Evolutionary conservation across 1,140 invertebrate genomes (phyloP).

Genomic region (Drosophila nebulosa): DNA sequence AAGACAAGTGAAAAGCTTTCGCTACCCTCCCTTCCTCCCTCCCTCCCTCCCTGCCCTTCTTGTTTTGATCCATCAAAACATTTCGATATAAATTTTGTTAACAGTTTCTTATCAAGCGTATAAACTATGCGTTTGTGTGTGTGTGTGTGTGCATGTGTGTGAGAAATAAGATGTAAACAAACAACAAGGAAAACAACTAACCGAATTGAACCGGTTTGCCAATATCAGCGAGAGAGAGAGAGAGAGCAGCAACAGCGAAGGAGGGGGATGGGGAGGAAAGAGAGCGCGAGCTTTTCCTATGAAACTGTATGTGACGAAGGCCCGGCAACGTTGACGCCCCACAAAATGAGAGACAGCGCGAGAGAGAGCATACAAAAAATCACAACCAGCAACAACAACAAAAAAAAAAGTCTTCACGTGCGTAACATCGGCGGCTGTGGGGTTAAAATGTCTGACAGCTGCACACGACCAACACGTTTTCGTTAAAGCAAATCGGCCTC

Average conservation of each 20-base stretch:
- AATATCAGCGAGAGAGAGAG: not conserved
- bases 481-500: conserved; percentile 36
- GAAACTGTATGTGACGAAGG: conserved; percentile 36
- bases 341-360: not conserved
- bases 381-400: conserved; percentile 1
- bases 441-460: conserved; percentile 11
- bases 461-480: conserved; percentile 73
- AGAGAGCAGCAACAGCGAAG: conserved; percentile 6
- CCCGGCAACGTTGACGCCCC: conserved; percentile 39
- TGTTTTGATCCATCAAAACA: not conserved
- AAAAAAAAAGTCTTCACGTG: conserved; percentile 54
- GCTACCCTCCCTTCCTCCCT: too few species aligned
- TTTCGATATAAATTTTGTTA: conserved; percentile 7
- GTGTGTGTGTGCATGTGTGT: not conserved
- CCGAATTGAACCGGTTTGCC: conserved; percentile 54
- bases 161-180: conserved; percentile 61
- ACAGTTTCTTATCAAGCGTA: conserved; percentile 51
- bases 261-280: conserved; percentile 1
- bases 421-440: conserved; percentile 12
- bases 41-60: too few species aligned
- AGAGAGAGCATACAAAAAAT: not conserved
- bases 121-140: not conserved
- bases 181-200: conserved; percentile 65
- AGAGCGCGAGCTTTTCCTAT: conserved; percentile 24
- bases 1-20: conserved; percentile 36